phyloP scores from a whole-genome alignment of 1,140 invertebrate species.

The Phymastichus coffea region DNA sequence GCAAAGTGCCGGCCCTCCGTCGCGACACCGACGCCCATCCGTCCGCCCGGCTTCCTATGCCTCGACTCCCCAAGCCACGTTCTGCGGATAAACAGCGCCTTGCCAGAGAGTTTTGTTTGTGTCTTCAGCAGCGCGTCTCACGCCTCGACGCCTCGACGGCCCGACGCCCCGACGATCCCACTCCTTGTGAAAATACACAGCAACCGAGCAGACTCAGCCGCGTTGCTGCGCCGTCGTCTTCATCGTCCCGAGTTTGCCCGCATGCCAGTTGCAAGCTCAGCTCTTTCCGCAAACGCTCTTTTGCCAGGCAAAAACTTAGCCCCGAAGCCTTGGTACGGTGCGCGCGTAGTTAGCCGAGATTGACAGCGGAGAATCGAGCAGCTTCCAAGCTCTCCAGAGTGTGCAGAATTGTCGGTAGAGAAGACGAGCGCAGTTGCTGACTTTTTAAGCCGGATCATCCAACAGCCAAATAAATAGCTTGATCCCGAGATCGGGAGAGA shows the following conservation, averaged over 20 bases:
- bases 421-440: slow-evolving; percentile 24
- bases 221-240: too few species aligned
- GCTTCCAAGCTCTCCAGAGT: neutral
- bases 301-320: too few species aligned
- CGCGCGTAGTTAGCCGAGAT: too few species aligned
- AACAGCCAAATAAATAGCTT: slow-evolving; percentile 32
- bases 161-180: neutral
- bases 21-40: too few species aligned
- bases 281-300: too few species aligned
- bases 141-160: slow-evolving; percentile 26
- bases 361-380: neutral
- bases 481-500: slow-evolving; percentile 18
- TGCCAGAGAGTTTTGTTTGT: slow-evolving; percentile 22
- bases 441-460: slow-evolving; percentile 45
- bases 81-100: slow-evolving; percentile 10
- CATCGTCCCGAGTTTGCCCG: too few species aligned
- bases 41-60: too few species aligned
- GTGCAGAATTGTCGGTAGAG: neutral
- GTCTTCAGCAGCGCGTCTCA: slow-evolving; percentile 34
- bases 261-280: too few species aligned
- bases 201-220: too few species aligned
- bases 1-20: too few species aligned
- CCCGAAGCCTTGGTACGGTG: too few species aligned
- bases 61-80: too few species aligned
- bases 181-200: neutral